Conservation (phyloP, 2,797 vertebrate species). For the Gymnoscopelus braueri region DNA sequence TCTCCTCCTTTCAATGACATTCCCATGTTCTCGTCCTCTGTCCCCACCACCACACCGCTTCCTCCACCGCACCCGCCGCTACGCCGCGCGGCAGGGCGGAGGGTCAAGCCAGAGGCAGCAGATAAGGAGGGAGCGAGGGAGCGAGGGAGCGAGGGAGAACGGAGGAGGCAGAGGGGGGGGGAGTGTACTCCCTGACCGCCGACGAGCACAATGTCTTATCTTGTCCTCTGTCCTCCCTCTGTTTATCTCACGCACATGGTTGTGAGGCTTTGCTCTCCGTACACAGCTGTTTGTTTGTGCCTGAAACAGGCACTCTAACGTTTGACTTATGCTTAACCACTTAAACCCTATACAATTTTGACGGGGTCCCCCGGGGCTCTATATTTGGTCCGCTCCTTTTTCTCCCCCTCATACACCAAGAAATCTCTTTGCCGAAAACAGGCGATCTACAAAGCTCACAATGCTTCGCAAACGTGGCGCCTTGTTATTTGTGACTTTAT, state of each 20-base stretch:
- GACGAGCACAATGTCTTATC: conserved; percentile 74
- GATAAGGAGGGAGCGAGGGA: conserved; percentile 70
- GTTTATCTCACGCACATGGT: conserved; percentile 64
- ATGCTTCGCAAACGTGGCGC: too few species aligned
- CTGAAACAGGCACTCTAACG: conserved; percentile 7
- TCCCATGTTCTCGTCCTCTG: conserved; percentile 43
- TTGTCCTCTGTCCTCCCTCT: conserved; percentile 71
- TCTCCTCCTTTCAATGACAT: conserved; percentile 34
- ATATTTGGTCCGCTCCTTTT: too few species aligned
- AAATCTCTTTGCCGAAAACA: too few species aligned
- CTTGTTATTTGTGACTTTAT: too few species aligned
- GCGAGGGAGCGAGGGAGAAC: conserved; percentile 54
- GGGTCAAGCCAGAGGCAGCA: conserved; percentile 66
- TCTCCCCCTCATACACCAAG: too few species aligned
- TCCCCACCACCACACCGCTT: conserved; percentile 47
- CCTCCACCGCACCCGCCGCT: conserved; percentile 46
- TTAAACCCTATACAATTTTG: too few species aligned
- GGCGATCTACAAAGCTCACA: too few species aligned
- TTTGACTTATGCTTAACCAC: conserved; percentile 26
- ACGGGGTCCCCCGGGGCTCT: too few species aligned
- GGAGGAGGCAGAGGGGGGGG: conserved; percentile 48
- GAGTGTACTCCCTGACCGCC: conserved; percentile 68
- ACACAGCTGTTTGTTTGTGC: conserved; percentile 39
- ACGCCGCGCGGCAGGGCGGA: conserved; percentile 67
- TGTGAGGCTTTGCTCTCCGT: conserved; percentile 16